phyloP scores from a whole-genome alignment of 2,888 invertebrate species.

The Leptinotarsa peninsularis region DNA sequence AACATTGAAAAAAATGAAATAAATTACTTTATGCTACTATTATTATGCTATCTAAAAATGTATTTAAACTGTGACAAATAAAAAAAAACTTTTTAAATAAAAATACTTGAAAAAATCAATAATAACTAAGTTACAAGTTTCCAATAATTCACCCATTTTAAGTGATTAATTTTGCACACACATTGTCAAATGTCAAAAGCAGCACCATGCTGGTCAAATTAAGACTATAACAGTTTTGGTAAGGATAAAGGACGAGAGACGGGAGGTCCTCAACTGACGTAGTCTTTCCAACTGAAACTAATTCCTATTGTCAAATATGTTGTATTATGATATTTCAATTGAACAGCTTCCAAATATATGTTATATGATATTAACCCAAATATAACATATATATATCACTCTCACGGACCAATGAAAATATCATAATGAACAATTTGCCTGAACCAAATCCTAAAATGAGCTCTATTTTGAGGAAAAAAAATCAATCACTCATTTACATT shows the following conservation, averaged over 20 bases:
- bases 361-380: background rate
- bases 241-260: slow-evolving; percentile 57
- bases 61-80: too few relatives aligned
- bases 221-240: slow-evolving; percentile 59
- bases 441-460: slow-evolving; percentile 57
- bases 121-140: slow-evolving; percentile 39
- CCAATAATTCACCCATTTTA: slow-evolving; percentile 40
- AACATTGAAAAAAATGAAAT: too few relatives aligned
- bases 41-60: too few relatives aligned
- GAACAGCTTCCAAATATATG: background rate
- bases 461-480: slow-evolving; percentile 58
- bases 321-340: slow-evolving; percentile 35
- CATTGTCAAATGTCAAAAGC: slow-evolving; percentile 65
- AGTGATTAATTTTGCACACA: slow-evolving; percentile 59
- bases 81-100: slow-evolving; percentile 5
- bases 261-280: slow-evolving; percentile 63
- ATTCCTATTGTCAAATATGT: slow-evolving; percentile 48
- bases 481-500: slow-evolving; percentile 64
- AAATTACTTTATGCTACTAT: too few relatives aligned
- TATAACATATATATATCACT: background rate
- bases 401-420: slow-evolving; percentile 14
- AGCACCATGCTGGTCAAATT: slow-evolving; percentile 66
- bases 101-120: slow-evolving; percentile 19
- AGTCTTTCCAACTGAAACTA: slow-evolving; percentile 53
- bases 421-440: slow-evolving; percentile 21